These are phyloP conservation scores for Trichechus manatus DNA, from an alignment of 2,113 vertebrate species.

Conservation along the genomic window DNA sequence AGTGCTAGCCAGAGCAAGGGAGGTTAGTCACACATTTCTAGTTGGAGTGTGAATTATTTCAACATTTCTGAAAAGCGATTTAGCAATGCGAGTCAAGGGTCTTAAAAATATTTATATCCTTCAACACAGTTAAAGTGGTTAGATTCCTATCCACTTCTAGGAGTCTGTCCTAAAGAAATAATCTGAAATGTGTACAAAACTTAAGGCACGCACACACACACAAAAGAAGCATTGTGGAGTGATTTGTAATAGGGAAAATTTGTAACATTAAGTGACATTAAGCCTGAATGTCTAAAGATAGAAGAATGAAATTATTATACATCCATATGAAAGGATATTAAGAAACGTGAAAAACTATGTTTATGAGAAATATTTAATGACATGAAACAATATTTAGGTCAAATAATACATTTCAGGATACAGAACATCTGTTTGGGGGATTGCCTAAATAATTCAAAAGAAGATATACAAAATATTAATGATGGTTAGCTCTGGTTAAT, in stretches of 20 bases:
- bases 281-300: neutral
- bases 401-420: slow-evolving; percentile 28
- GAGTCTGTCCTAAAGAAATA: slow-evolving; percentile 56
- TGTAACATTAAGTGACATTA: neutral
- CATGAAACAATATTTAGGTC: neutral
- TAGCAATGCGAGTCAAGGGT: slow-evolving; percentile 64
- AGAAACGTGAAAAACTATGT: neutral
- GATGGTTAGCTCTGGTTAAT: neutral
- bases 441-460: neutral
- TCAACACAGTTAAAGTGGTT: slow-evolving; percentile 15
- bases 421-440: neutral
- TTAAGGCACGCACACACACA: neutral
- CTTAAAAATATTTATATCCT: slow-evolving; percentile 51
- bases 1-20: neutral
- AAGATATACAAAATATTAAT: neutral
- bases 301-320: slow-evolving; percentile 7
- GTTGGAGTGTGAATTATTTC: slow-evolving; percentile 65
- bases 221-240: neutral
- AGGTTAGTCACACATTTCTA: slow-evolving; percentile 54
- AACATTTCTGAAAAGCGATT: slow-evolving; percentile 65
- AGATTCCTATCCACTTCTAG: slow-evolving; percentile 13
- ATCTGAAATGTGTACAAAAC: slow-evolving; percentile 38
- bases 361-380: slow-evolving; percentile 50
- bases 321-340: slow-evolving; percentile 21
- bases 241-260: neutral